These are phyloP conservation scores for Zosterops pallidus DNA, from an alignment of 2,113 vertebrate species.

Conservation along the genomic window DNA sequence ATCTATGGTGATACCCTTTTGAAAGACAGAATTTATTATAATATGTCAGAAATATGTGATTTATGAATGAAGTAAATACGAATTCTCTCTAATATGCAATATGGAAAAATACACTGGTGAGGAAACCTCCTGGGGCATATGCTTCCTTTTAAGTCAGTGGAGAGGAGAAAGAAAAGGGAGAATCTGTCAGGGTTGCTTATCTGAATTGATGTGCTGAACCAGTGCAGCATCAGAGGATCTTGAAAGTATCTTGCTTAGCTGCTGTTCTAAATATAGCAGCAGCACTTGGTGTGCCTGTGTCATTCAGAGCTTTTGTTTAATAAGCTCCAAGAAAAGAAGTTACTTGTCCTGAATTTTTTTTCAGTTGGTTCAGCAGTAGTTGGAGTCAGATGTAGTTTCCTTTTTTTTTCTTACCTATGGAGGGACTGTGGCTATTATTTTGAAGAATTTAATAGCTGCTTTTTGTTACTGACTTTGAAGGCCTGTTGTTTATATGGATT, in stretches of 20 bases:
- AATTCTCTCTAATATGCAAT: not conserved
- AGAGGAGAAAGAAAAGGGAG: not conserved
- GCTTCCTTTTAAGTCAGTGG: not conserved
- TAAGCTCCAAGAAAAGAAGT: not conserved
- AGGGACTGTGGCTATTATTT: not conserved
- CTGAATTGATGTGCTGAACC: slow-evolving; percentile 16
- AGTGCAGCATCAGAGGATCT: slow-evolving; percentile 38
- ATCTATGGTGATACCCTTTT: not conserved
- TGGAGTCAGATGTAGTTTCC: not conserved
- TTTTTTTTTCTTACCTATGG: not conserved
- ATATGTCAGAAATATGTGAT: not conserved
- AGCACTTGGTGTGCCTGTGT: slow-evolving; percentile 8
- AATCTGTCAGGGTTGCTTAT: not conserved
- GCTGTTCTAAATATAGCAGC: slow-evolving; percentile 67
- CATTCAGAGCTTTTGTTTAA: slow-evolving; percentile 12
- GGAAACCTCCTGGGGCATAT: not conserved
- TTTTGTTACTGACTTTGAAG: not conserved
- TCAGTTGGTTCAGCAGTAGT: not conserved
- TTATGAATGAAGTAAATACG: not conserved
- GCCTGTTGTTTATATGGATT: not conserved
- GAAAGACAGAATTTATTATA: not conserved
- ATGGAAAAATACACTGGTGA: not conserved
- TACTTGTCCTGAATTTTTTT: not conserved
- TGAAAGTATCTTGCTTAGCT: slow-evolving; percentile 48
- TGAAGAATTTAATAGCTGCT: not conserved